phyloP scores from a whole-genome alignment of 2,888 invertebrate species.

The Chironomus tentans region DNA sequence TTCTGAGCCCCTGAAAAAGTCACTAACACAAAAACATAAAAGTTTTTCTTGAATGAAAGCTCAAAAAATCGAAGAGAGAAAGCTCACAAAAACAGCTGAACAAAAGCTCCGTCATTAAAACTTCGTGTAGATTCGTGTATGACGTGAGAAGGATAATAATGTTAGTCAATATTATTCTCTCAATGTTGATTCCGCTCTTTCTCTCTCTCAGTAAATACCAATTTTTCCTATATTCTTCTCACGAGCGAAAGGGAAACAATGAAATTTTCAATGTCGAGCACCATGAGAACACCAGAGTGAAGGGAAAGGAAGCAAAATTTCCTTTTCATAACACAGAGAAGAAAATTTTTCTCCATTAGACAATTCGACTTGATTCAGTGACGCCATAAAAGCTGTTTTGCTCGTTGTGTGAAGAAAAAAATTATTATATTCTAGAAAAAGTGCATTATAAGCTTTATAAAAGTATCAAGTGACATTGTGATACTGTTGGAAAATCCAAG shows the following conservation, averaged over 20 bases:
- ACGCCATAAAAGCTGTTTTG: constrained; percentile 14
- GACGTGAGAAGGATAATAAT: background rate
- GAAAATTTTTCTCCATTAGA: constrained; percentile 1
- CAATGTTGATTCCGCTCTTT: background rate
- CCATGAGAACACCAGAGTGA: background rate
- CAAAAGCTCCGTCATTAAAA: too few species aligned
- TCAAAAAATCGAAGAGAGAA: background rate
- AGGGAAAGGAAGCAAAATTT: background rate
- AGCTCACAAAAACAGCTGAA: too few species aligned
- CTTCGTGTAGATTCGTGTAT: too few species aligned
- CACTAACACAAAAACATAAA: background rate
- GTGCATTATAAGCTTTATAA: too few species aligned
- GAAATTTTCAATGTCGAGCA: constrained; percentile 21
- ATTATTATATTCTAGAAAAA: background rate
- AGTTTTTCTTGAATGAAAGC: background rate
- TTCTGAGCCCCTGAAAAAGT: background rate
- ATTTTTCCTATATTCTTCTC: background rate
- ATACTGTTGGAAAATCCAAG: too few species aligned
- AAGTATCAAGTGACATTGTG: too few species aligned
- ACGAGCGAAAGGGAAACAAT: background rate
- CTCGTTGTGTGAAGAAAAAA: background rate
- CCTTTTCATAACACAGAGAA: background rate
- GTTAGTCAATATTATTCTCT: background rate
- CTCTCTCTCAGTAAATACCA: background rate
- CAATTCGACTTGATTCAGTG: constrained; percentile 6